Conservation (phyloP, 35 echinoderm and acorn worm species). For the Chiridota heheva region DNA sequence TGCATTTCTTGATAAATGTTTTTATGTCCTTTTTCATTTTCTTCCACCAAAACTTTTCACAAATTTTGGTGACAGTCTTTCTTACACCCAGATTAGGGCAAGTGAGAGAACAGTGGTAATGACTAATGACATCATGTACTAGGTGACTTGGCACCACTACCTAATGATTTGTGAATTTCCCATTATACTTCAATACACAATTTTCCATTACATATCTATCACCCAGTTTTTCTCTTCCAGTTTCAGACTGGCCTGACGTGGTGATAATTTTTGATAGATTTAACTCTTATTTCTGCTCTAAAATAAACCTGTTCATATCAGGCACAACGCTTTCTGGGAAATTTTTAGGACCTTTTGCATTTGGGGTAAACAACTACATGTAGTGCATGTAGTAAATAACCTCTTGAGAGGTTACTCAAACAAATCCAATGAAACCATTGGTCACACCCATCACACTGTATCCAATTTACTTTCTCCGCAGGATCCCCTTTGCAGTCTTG, state of each 20-base stretch:
- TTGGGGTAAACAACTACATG: neutral
- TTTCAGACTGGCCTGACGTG: neutral
- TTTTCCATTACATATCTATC: neutral
- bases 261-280: constrained; percentile 10
- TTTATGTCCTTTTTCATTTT: neutral
- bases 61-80: constrained; percentile 10
- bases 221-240: neutral
- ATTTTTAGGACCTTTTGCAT: neutral
- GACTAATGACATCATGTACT: constrained; percentile 5
- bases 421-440: constrained; percentile 27
- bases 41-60: constrained; percentile 15
- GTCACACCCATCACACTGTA: constrained; percentile 44
- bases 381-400: neutral
- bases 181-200: constrained; percentile 3
- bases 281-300: neutral
- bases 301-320: constrained; percentile 10
- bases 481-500: constrained; percentile 11
- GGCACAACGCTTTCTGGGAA: neutral
- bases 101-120: constrained; percentile 16
- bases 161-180: neutral
- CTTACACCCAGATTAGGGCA: constrained; percentile 13
- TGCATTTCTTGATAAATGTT: neutral
- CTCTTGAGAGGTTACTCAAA: neutral
- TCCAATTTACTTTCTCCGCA: constrained; percentile 19
- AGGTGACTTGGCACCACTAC: constrained; percentile 13